Base-by-base conservation (phyloP, 2,797 vertebrate genomes). In the Hylomyscus alleni region DNA sequence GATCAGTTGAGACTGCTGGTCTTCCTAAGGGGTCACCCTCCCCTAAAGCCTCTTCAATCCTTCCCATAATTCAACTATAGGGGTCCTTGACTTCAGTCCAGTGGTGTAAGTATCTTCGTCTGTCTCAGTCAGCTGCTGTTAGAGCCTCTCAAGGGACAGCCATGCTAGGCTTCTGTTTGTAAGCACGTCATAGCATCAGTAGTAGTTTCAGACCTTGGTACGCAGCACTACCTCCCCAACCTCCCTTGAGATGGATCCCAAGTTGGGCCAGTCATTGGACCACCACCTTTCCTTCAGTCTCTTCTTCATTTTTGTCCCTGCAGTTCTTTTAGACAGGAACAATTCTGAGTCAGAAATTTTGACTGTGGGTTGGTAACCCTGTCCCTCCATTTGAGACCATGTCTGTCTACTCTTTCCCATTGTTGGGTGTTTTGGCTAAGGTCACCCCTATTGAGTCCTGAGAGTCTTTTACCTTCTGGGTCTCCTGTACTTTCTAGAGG, bases 171-270 rank as follows among this genome's bases (percentile, higher is more conserved):
- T 72, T 7, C n/a, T 72, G n/a, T 72, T 17, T 72, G 14, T 67
- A 72, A 72, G n/a, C 67, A 72, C 34, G 37, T n/a, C 67, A 19
- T 37, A 37, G 34, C n/a, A 72, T 72, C 67, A 37, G 67, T 20
- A 72, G 17, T 72, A 72, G n/a, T 72, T 34, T n/a, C 67, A 72
- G 67, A 14, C 15, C 34, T n/a, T n/a, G 65, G 31, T 17, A 5
- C 31, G 6, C 6, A 44, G 44, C 10, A 11, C 50, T 13, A 54
- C 52, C 5, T 0, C 31, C 65, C 15, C 2, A 3, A 3, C 7
- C 1, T 15, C 15, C 15, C n/a, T 20, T 72, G 67, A 37, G 67
- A 72, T 37, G n/a, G n/a, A 72, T 72, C 17, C n/a, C n/a, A 72
- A 72, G 17, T 37, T 37, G n/a, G n/a, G 34, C 17, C 2, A 8